Percentiles rank a stretch among this genome's conserved stretches.
Conservation (phyloP, 2,113 vertebrate genomes). For the Cottus gobio region DNA sequence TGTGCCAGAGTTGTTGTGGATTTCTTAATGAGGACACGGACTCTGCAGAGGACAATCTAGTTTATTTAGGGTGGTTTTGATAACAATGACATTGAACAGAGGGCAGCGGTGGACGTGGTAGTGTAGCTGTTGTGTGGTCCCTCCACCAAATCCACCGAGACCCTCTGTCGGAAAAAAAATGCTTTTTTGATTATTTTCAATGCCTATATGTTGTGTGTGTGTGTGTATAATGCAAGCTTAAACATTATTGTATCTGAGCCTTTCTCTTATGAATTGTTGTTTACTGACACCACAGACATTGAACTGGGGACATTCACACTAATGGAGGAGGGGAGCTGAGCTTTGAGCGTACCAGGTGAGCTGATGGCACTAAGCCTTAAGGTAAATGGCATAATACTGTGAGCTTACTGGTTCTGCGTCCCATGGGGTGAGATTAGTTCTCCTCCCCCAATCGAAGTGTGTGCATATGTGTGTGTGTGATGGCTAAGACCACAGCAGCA, state of each 20-base stretch:
- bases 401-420: constrained; percentile 36
- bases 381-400: constrained; percentile 46
- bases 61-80: constrained; percentile 41
- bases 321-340: constrained; percentile 26
- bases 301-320: constrained; percentile 18
- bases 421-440: constrained; percentile 28
- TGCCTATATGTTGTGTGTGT: not conserved
- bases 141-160: not conserved
- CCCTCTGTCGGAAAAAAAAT: constrained; percentile 3
- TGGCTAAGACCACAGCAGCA: constrained; percentile 37
- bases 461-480: constrained; percentile 25
- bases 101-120: too few species aligned
- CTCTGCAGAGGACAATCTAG: constrained; percentile 26
- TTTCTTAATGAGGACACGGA: constrained; percentile 47
- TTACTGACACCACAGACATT: constrained; percentile 49
- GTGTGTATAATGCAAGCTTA: too few species aligned
- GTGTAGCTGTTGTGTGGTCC: constrained; percentile 9
- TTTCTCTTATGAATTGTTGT: constrained; percentile 2
- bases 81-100: constrained; percentile 45
- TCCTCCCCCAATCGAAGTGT: constrained; percentile 34
- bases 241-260: not conserved
- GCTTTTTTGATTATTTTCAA: not conserved
- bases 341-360: constrained; percentile 35
- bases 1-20: constrained; percentile 41
- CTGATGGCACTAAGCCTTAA: constrained; percentile 32